phyloP scores from a whole-genome alignment of 2,113 vertebrate genomes.

The Dascyllus trimaculatus region DNA sequence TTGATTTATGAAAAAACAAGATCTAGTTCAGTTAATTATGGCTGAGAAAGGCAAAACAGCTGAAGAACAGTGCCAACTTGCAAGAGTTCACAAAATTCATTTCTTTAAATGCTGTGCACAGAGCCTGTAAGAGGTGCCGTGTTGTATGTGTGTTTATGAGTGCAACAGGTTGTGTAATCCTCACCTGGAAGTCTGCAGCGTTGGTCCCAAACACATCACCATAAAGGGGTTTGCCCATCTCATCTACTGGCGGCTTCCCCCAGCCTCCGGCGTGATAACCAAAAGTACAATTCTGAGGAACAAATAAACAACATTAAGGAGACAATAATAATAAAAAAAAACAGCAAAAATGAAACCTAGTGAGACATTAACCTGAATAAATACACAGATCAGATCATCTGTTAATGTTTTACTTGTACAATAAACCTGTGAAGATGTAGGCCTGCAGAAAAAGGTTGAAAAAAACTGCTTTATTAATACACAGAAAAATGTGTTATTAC shows the following conservation, averaged over 20 bases:
- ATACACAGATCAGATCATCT: too few species aligned
- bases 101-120: too few species aligned
- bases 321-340: background rate
- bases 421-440: too few species aligned
- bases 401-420: too few species aligned
- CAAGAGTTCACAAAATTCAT: too few species aligned
- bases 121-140: too few species aligned
- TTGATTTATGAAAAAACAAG: too few species aligned
- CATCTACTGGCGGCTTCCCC: constrained; percentile 94
- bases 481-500: constrained; percentile 63
- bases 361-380: too few species aligned
- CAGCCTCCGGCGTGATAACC: constrained; percentile 94
- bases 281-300: constrained; percentile 90
- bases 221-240: constrained; percentile 93
- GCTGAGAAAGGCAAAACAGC: too few species aligned
- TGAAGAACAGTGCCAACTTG: too few species aligned
- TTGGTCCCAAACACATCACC: constrained; percentile 95
- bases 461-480: background rate
- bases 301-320: background rate
- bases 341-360: background rate
- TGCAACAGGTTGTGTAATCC: background rate
- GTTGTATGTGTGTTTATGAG: background rate
- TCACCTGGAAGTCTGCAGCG: constrained; percentile 90
- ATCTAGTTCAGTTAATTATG: too few species aligned
- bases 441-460: background rate